Conservation (phyloP, 1,140 invertebrate genomes). For the Ericerus pela region DNA sequence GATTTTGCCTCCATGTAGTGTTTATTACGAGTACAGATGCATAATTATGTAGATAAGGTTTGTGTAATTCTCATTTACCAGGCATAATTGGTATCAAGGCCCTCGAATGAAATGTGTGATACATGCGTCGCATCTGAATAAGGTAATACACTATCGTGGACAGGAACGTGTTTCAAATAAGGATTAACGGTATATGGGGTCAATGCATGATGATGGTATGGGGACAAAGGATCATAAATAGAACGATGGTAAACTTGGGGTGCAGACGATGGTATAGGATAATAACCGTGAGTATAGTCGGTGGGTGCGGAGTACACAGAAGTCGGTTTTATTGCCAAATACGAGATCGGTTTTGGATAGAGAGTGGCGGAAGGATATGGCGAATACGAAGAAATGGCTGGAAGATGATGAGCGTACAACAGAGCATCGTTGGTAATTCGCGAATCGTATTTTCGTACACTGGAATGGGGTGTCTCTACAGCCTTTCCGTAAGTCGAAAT, state of each 20-base stretch:
- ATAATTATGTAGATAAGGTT: too few species aligned
- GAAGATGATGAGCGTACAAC: constrained; percentile 25
- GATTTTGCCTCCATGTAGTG: too few species aligned
- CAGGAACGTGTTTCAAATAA: too few species aligned
- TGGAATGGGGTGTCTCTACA: constrained; percentile 45
- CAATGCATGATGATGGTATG: constrained; percentile 26
- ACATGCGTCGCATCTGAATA: constrained; percentile 37
- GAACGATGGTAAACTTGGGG: too few species aligned
- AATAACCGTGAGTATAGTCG: constrained; percentile 26
- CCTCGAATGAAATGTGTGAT: constrained; percentile 35
- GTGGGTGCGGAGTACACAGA: constrained; percentile 23
- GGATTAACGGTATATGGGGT: constrained; percentile 13
- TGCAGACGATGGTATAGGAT: constrained; percentile 31
- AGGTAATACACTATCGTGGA: constrained; percentile 29
- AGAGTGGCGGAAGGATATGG: constrained; percentile 16
- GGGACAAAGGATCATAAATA: too few species aligned
- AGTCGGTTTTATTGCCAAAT: constrained; percentile 18
- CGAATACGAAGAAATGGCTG: constrained; percentile 18
- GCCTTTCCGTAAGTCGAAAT: constrained; percentile 43
- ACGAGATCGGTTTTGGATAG: constrained; percentile 6
- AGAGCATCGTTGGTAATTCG: constrained; percentile 42
- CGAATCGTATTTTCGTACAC: constrained; percentile 42
- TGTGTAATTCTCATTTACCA: too few species aligned
- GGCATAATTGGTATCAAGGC: constrained; percentile 34
- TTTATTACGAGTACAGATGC: too few species aligned